Percentiles rank a stretch among this genome's conserved stretches.
phyloP scores from a whole-genome alignment of 2,888 invertebrate genomes.

The Sesia bembeciformis region DNA sequence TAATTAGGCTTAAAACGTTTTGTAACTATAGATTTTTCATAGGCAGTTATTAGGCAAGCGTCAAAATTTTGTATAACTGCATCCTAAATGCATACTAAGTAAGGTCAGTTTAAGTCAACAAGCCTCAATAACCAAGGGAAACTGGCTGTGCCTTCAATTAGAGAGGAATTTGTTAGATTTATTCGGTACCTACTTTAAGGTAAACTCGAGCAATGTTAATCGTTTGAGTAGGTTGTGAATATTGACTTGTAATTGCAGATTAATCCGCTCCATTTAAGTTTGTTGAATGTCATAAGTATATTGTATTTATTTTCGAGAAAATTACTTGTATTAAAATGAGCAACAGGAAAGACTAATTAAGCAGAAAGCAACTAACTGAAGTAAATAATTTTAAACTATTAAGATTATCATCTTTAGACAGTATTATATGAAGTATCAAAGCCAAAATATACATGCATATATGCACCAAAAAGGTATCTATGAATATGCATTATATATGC shows the following conservation, averaged over 20 bases:
- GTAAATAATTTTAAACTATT: no score
- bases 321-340: no score
- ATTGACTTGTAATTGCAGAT: neutral
- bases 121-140: slow-evolving; percentile 29
- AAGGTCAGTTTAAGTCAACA: slow-evolving; percentile 19
- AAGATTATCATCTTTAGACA: no score
- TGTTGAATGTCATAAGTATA: neutral
- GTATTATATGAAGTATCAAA: no score
- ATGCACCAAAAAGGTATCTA: no score
- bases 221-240: slow-evolving; percentile 5
- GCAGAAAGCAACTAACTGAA: no score
- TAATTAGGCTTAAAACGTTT: no score
- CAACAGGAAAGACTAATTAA: no score
- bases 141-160: slow-evolving; percentile 16
- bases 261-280: neutral
- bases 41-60: neutral
- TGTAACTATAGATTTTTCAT: no score
- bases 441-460: no score
- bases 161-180: slow-evolving; percentile 9
- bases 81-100: slow-evolving; percentile 7
- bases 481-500: no score
- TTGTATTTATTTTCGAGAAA: no score
- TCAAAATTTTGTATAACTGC: neutral
- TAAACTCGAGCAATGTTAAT: slow-evolving; percentile 9
- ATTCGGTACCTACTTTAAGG: slow-evolving; percentile 4